These are phyloP conservation scores for Diplogasteroides magnus DNA, from an alignment of 1,140 invertebrate genomes.

Conservation along the genomic window DNA sequence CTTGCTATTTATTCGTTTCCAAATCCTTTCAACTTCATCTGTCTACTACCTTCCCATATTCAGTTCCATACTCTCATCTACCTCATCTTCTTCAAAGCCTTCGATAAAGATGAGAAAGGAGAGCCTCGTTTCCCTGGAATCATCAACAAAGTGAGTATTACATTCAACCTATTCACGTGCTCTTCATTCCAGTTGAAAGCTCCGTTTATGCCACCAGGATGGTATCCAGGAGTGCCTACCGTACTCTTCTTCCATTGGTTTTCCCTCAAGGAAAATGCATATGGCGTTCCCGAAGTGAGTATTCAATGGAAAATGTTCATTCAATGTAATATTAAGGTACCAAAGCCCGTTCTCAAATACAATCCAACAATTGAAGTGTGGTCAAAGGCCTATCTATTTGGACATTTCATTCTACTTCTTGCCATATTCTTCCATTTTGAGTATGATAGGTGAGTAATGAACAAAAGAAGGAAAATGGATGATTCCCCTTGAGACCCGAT, in stretches of 20 bases:
- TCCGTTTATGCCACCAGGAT: conserved; percentile 49
- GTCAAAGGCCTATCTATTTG: conserved; percentile 41
- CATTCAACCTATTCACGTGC: neutral
- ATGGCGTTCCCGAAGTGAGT: conserved; percentile 45
- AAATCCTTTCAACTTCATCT: too few species aligned
- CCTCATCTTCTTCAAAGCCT: conserved; percentile 44
- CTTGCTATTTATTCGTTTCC: too few species aligned
- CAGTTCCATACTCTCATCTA: conserved; percentile 47
- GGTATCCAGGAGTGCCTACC: conserved; percentile 43
- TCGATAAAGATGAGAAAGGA: conserved; percentile 44
- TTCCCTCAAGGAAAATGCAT: conserved; percentile 36
- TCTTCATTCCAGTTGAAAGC: conserved; percentile 30
- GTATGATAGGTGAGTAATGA: conserved; percentile 39
- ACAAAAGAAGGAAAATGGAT: neutral
- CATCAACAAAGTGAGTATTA: conserved; percentile 38
- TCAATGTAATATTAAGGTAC: conserved; percentile 24
- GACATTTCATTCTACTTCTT: conserved; percentile 47
- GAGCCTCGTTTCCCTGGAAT: conserved; percentile 40
- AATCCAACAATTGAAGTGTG: conserved; percentile 39
- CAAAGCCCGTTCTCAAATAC: conserved; percentile 45
- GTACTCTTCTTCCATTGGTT: conserved; percentile 50
- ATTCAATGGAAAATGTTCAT: conserved; percentile 8
- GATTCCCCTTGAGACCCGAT: conserved; percentile 1
- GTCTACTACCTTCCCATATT: too few species aligned
- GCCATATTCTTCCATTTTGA: conserved; percentile 55